Base-by-base conservation (phyloP, 2,113 vertebrate species). In the Eira barbara region DNA sequence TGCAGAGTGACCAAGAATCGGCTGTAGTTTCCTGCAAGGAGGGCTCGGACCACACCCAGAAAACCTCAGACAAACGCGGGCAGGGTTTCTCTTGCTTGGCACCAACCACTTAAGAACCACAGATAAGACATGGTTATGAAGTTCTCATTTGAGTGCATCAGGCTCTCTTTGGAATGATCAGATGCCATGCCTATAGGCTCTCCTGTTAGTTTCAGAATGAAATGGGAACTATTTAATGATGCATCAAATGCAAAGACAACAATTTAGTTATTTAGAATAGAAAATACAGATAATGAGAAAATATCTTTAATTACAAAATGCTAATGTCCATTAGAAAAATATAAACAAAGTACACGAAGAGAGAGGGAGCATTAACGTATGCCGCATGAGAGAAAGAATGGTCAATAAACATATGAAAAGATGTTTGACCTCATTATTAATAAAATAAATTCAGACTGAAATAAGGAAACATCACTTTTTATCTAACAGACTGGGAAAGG, bases 181-280 rank as follows among this genome's bases (percentile, higher is more conserved):
- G 31, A 95, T 84, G 11, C 39, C 10, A 95, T 13, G 42, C 23
- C 25, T 36, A n/a, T 1, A 63, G 15, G 6, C 7, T 49, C 21
- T 69, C 10, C 13, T 57, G 8, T 86, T 31, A 42, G 84, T 85
- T 81, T 63, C 63, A 91, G 39, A 71, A 36, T 89, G 81, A 73
- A 82, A 86, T 7, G 12, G 9, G 6, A 67, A 14, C 21, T 45
- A 89, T 91, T 69, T 59, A 94, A 73, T 12, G 29, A 89, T 78
- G 13, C 31, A 78, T 14, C 36, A 82, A 87, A 88, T 47, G 34
- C 61, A 91, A 74, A 71, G 4, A 69, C 0, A 85, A 59, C 76
- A 7, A 83, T 78, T 88, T 92, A 63, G 29, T 69, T 79, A 89
- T 55, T 39, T 76, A 91, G 34, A 94, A 29, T 34, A n/a, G 76